Percentiles rank a stretch among this genome's conserved stretches.
These are phyloP conservation scores for Pheosia tremula DNA, from an alignment of 2,888 invertebrate species.

Conservation along the genomic window DNA sequence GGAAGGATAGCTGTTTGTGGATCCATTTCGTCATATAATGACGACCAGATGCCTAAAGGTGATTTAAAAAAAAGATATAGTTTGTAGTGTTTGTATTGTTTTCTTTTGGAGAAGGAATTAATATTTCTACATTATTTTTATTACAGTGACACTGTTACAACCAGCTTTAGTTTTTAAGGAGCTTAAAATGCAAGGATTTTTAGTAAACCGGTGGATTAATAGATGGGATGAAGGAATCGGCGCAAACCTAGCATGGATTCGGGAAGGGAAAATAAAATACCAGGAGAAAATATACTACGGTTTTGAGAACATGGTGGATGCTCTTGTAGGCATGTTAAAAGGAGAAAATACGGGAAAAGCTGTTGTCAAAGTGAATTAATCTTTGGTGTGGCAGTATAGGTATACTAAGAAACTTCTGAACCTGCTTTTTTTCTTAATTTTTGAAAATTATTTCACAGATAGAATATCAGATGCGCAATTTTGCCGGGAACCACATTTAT, in stretches of 20 bases:
- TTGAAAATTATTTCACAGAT: too few relatives aligned
- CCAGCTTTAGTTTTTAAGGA: conserved; percentile 85
- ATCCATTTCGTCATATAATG: conserved; percentile 88
- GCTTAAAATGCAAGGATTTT: conserved; percentile 88
- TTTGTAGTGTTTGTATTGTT: too few relatives aligned
- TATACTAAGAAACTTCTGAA: too few relatives aligned
- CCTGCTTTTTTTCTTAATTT: too few relatives aligned
- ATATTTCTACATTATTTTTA: conserved; percentile 4
- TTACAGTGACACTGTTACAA: conserved; percentile 81
- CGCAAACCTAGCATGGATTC: conserved; percentile 86
- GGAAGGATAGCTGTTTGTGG: conserved; percentile 89
- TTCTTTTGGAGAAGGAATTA: background rate
- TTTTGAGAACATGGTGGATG: conserved; percentile 89
- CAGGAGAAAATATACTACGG: conserved; percentile 88
- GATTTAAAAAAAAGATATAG: too few relatives aligned
- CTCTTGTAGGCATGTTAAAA: conserved; percentile 85
- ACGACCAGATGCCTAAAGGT: conserved; percentile 69
- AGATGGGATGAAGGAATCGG: conserved; percentile 86
- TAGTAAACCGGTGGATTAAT: conserved; percentile 82
- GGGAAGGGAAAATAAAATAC: conserved; percentile 88
- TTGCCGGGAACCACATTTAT: too few relatives aligned
- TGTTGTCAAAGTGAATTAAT: conserved; percentile 84
- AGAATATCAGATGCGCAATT: too few relatives aligned
- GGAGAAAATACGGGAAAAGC: conserved; percentile 90
- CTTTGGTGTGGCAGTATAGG: background rate